Evolutionary conservation across 2,113 vertebrate species (phyloP).

Genomic region (Hippolais icterina): DNA sequence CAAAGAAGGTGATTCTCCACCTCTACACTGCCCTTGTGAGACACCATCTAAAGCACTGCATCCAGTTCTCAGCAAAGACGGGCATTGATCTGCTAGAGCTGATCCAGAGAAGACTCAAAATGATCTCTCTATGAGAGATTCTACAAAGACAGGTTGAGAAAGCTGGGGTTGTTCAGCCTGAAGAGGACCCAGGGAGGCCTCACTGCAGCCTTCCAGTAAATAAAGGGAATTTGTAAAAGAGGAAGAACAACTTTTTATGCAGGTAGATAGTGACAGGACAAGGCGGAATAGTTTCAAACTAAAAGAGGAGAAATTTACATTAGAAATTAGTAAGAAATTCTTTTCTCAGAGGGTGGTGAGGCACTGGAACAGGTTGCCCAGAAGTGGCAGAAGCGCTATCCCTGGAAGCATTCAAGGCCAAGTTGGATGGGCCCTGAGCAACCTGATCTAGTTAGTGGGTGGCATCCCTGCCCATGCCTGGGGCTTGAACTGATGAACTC

Average conservation of each 20-base stretch:
- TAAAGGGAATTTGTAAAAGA: neutral
- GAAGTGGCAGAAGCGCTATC: neutral
- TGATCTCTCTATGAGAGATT: neutral
- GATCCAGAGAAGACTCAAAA: neutral
- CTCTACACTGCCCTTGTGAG: neutral
- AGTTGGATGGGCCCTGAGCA: neutral
- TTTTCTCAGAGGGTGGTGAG: neutral
- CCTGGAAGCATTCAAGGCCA: neutral
- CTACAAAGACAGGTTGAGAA: neutral
- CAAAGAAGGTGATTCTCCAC: neutral
- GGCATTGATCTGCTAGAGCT: neutral
- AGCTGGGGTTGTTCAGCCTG: neutral
- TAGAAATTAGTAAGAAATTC: neutral
- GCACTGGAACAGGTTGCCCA: neutral
- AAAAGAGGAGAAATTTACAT: neutral
- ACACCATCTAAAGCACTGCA: neutral
- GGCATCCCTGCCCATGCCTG: neutral
- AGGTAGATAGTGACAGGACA: neutral
- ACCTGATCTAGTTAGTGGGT: neutral
- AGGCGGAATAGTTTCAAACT: neutral
- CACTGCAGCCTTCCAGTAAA: accelerated
- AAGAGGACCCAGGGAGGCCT: neutral
- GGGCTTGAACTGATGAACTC: neutral
- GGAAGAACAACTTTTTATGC: neutral
- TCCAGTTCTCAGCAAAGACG: neutral